These are phyloP conservation scores for Synergus japonicus DNA, from an alignment of 2,888 invertebrate species.

Conservation along the genomic window DNA sequence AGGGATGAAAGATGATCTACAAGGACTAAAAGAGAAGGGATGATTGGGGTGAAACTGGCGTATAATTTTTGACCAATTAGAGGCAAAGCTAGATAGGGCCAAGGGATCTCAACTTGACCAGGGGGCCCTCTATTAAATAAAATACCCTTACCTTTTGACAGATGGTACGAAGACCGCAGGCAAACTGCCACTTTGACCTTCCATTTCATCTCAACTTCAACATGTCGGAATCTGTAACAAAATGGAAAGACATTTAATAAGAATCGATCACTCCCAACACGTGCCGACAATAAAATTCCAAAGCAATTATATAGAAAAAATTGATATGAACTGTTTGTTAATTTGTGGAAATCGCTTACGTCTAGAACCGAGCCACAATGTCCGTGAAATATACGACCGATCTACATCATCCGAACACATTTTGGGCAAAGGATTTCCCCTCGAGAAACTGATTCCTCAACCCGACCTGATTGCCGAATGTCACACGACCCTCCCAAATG, in stretches of 20 bases:
- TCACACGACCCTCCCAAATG: constrained; percentile 44
- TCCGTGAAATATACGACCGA: constrained; percentile 65
- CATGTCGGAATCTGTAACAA: not conserved
- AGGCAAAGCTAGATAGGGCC: constrained; percentile 65
- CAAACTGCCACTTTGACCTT: constrained; percentile 70
- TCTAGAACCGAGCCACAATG: constrained; percentile 45
- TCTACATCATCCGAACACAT: constrained; percentile 59
- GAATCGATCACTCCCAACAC: constrained; percentile 40
- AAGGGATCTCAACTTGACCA: constrained; percentile 55
- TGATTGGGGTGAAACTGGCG: constrained; percentile 57
- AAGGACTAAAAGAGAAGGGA: not conserved
- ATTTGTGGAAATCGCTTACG: constrained; percentile 70
- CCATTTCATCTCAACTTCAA: constrained; percentile 56
- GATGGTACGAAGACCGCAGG: constrained; percentile 66
- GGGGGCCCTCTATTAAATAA: constrained; percentile 53
- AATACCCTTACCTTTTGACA: constrained; percentile 67
- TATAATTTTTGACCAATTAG: constrained; percentile 73
- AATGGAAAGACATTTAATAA: not conserved
- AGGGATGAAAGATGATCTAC: constrained; percentile 6
- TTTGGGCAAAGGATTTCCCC: constrained; percentile 62
- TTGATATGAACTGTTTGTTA: constrained; percentile 59
- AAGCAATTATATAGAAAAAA: not conserved
- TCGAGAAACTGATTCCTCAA: constrained; percentile 48
- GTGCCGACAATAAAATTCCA: constrained; percentile 42
- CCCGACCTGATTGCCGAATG: constrained; percentile 51